Evolutionary conservation across 1,140 invertebrate genomes (phyloP).

Genomic region (Nasonia giraulti): DNA sequence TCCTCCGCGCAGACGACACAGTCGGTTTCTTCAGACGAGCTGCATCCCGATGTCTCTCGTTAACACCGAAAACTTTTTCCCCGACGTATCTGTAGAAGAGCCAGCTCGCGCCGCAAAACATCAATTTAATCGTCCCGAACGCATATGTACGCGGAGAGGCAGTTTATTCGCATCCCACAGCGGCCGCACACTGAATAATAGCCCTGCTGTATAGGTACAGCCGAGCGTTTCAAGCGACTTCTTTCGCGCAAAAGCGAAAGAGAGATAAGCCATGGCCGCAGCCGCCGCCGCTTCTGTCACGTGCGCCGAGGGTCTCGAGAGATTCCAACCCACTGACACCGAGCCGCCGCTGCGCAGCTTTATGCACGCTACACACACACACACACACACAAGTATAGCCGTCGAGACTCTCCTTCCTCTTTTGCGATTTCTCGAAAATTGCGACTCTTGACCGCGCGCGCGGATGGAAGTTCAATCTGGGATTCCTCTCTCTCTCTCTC

Average conservation of each 20-base stretch:
- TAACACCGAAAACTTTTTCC: too few species aligned
- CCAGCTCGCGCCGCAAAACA: neutral
- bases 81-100: too few species aligned
- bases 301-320: constrained; percentile 11
- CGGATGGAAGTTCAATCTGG: neutral
- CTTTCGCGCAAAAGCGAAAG: neutral
- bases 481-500: neutral
- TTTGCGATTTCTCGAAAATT: constrained; percentile 12
- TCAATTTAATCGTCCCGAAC: neutral
- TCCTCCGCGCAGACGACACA: too few species aligned
- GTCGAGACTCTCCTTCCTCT: neutral
- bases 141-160: neutral
- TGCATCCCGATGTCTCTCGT: too few species aligned
- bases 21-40: too few species aligned
- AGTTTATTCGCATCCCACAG: neutral
- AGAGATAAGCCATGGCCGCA: constrained; percentile 5
- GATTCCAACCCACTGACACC: constrained; percentile 45
- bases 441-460: neutral
- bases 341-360: neutral
- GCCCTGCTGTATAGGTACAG: neutral
- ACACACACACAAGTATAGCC: neutral
- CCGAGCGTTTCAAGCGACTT: neutral
- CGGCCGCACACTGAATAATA: neutral
- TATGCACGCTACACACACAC: neutral
- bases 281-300: neutral